Evolutionary conservation across 2,797 vertebrate species (phyloP).

Genomic region (Pterois miles): DNA sequence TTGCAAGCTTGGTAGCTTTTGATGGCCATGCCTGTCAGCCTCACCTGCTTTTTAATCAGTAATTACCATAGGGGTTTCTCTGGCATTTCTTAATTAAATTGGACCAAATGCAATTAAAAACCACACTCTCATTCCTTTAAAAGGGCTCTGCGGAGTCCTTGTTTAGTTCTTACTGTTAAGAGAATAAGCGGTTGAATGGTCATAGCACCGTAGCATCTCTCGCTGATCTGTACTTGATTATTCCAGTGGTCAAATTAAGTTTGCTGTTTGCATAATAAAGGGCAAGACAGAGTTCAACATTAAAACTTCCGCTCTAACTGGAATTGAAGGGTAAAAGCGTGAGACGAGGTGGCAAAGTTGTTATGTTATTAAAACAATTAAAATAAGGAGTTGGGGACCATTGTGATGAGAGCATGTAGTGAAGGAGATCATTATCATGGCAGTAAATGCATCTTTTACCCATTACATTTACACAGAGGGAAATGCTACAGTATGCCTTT

Average conservation of each 20-base stretch:
- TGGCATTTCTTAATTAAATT: slow-evolving; percentile 83
- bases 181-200: slow-evolving; percentile 71
- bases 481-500: not conserved
- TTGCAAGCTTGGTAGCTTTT: slow-evolving; percentile 80
- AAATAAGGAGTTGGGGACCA: slow-evolving; percentile 14
- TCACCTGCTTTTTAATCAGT: slow-evolving; percentile 83
- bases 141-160: slow-evolving; percentile 73
- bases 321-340: slow-evolving; percentile 37
- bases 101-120: slow-evolving; percentile 83
- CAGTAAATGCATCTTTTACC: slow-evolving; percentile 10
- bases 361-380: slow-evolving; percentile 38
- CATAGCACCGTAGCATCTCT: slow-evolving; percentile 61
- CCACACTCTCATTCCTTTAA: slow-evolving; percentile 78
- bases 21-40: slow-evolving; percentile 79
- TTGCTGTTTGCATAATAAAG: slow-evolving; percentile 58
- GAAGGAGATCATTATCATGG: slow-evolving; percentile 11
- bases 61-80: slow-evolving; percentile 81
- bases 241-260: slow-evolving; percentile 70
- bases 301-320: slow-evolving; percentile 28
- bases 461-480: not conserved
- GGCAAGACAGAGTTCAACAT: slow-evolving; percentile 37
- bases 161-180: slow-evolving; percentile 74
- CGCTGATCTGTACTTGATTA: slow-evolving; percentile 67
- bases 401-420: not conserved
- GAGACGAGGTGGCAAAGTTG: not conserved